Percentiles rank a stretch among this genome's conserved stretches.
phyloP scores from a whole-genome alignment of 2,797 vertebrate species.

The Platalea minor region DNA sequence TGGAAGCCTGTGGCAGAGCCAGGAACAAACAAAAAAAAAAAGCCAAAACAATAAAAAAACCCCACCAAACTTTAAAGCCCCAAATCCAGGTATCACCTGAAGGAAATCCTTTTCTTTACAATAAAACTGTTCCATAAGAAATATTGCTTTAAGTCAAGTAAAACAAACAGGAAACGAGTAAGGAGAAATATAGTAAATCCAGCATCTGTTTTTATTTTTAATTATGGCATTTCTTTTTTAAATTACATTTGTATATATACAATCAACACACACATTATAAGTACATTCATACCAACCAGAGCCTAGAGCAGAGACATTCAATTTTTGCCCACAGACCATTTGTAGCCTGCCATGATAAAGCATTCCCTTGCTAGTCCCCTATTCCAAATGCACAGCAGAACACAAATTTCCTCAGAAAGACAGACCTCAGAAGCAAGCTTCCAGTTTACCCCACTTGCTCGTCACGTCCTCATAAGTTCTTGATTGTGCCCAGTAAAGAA shows the following conservation, averaged over 20 bases:
- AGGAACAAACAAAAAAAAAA: neutral
- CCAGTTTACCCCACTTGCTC: neutral
- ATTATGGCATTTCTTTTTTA: neutral
- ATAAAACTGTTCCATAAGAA: neutral
- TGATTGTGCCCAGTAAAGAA: neutral
- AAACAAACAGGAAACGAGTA: constrained; percentile 9
- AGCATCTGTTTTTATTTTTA: neutral
- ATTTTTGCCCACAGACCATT: neutral
- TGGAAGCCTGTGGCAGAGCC: neutral
- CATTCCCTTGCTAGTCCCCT: neutral
- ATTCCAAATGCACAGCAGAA: neutral
- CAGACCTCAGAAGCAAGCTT: neutral
- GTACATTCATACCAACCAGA: neutral
- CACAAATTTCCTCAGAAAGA: neutral
- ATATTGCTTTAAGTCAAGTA: neutral
- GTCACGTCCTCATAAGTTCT: neutral
- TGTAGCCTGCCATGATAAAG: neutral
- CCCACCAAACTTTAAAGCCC: neutral
- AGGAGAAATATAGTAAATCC: neutral
- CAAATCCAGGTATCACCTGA: neutral
- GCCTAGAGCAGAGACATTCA: neutral
- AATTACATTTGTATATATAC: neutral
- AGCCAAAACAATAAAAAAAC: neutral
- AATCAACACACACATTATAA: neutral
- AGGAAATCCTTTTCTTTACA: neutral